A percentile compares a stretch with the other conserved stretches of the same genome.
Evolutionary conservation across 2,888 invertebrate genomes (phyloP).

Genomic region (Andrena chrysosceles): DNA sequence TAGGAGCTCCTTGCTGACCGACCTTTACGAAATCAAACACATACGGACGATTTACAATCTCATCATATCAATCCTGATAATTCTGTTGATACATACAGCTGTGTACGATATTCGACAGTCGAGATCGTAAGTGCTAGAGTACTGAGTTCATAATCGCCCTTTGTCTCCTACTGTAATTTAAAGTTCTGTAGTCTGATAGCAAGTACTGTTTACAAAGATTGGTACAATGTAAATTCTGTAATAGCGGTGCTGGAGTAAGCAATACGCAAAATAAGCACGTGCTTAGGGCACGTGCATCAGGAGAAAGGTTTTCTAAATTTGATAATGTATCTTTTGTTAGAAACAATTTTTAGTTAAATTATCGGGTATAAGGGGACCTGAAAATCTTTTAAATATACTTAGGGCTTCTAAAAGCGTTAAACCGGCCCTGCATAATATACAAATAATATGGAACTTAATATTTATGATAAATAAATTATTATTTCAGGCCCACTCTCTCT

Average conservation of each 20-base stretch:
- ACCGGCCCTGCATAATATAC: no score
- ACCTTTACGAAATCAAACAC: slow-evolving; percentile 91
- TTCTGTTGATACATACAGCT: slow-evolving; percentile 90
- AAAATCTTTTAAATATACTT: no score
- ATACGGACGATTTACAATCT: slow-evolving; percentile 94
- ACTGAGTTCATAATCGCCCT: neutral
- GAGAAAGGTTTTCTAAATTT: no score
- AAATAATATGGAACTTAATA: neutral
- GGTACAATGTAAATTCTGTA: no score
- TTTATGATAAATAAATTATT: neutral
- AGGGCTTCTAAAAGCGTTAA: no score
- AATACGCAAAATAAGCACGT: no score
- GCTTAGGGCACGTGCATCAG: no score
- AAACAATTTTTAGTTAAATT: no score
- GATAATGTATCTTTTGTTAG: no score
- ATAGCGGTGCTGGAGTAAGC: no score
- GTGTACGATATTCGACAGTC: slow-evolving; percentile 90
- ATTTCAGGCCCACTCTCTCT: slow-evolving; percentile 86
- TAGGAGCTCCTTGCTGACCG: slow-evolving; percentile 93
- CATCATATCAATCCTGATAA: slow-evolving; percentile 91
- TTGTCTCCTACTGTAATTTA: neutral
- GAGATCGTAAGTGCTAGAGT: slow-evolving; percentile 88
- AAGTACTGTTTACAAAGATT: neutral
- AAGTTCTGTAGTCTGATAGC: neutral
- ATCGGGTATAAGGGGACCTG: no score